Conservation (phyloP, 1,140 invertebrate species). For the Anagrus nilaparvatae region DNA sequence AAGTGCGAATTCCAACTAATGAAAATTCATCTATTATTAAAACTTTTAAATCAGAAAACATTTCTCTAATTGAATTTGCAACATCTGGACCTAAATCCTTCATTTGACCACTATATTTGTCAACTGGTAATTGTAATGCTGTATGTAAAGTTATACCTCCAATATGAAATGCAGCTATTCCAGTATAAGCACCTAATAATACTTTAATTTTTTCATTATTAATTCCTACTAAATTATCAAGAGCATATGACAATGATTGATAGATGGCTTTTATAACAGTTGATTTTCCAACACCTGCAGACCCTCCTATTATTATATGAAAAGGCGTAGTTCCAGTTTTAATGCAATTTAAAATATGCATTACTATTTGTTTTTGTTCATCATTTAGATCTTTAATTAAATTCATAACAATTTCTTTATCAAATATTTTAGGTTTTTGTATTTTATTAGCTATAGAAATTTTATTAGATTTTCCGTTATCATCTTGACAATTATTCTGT, state of each 20-base stretch:
- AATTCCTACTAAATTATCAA: constrained; percentile 11
- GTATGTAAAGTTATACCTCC: constrained; percentile 27
- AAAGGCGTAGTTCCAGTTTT: constrained; percentile 13
- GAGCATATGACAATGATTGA: constrained; percentile 16
- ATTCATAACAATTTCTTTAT: constrained; percentile 13
- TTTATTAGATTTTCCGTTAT: neutral
- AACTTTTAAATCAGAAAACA: constrained; percentile 22
- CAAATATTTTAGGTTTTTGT: neutral
- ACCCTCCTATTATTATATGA: constrained; percentile 17
- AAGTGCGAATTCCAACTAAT: constrained; percentile 26
- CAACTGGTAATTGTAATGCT: constrained; percentile 26
- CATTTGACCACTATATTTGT: constrained; percentile 13
- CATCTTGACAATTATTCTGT: neutral
- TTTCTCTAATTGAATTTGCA: constrained; percentile 16
- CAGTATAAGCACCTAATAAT: constrained; percentile 23
- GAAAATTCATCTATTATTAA: constrained; percentile 36
- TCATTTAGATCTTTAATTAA: constrained; percentile 13
- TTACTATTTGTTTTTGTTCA: constrained; percentile 12
- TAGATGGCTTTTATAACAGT: constrained; percentile 15
- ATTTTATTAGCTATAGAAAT: neutral
- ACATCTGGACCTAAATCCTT: constrained; percentile 14
- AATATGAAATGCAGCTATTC: constrained; percentile 31
- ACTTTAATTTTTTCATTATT: constrained; percentile 17
- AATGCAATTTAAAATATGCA: constrained; percentile 16
- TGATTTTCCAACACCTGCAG: constrained; percentile 21